Base-by-base conservation (phyloP, 2,797 vertebrate species). In the Sebastes iracundus region DNA sequence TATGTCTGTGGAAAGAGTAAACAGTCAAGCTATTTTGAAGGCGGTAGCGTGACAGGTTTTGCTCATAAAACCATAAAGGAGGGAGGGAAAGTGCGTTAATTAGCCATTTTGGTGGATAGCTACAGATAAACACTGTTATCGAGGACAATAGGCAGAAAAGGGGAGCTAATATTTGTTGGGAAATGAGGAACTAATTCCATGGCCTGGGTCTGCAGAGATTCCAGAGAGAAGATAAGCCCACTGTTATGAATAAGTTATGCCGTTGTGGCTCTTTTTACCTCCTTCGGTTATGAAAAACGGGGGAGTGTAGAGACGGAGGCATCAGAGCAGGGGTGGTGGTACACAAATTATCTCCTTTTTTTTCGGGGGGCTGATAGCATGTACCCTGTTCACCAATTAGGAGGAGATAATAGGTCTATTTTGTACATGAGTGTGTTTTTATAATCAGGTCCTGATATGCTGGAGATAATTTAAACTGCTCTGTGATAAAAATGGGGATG, bases 341-440 rank as follows among this genome's bases (percentile, higher is more conserved):
- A 85, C 87, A 88, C 84, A 90, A 88, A 89, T 93, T 82, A 91
- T 90, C 79, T 66, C 7, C 30, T 35, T 75, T 46, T 72, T 82
- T 91, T 66, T 74, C 58, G 7, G 46, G 49, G 59, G 79, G 88
- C 92, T 91, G 91, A 91, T 92, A 92, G 80, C 88, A 80, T 90
- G 82, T 90, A 92, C 92, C 88, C 90, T 89, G 86, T 89, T 93
- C 89, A 82, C 92, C 93, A 95, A 96, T 95, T 93, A 95, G 89
- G 77, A 90, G 27, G 80, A 89, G 94, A 95, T 96, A 96, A 96
- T 96, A 87, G 95, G 91, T 93, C 93, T 95, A 94, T 95, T 96
- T 96, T 95, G 93, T 94, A 95, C 94, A 94, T 93, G 92, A 95
- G 90, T 95, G 93, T 96, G 94, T 96, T 96, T 95, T 95, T 94